phyloP scores from a whole-genome alignment of 2,888 invertebrate species.

The Stegophylla sp. region DNA sequence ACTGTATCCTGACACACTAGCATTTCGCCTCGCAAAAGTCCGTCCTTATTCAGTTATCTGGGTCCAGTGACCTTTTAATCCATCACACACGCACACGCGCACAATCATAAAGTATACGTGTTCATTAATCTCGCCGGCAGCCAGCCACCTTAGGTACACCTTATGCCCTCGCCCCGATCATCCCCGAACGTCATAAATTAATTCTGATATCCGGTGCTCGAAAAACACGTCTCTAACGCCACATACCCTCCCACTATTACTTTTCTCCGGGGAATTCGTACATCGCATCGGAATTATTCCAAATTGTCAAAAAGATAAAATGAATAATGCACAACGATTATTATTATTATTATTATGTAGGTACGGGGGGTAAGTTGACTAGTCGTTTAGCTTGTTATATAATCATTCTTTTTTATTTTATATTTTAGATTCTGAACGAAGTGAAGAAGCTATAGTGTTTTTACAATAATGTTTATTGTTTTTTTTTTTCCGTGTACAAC shows the following conservation, averaged over 20 bases:
- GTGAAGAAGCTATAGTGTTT: too few relatives aligned
- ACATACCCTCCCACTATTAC: not conserved
- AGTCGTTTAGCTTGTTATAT: too few relatives aligned
- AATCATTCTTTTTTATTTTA: too few relatives aligned
- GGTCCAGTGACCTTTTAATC: slow-evolving; percentile 24
- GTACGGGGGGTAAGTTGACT: too few relatives aligned
- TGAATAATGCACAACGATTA: not conserved
- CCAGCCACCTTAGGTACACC: slow-evolving; percentile 6
- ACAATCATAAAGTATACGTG: not conserved
- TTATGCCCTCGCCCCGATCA: slow-evolving; percentile 24
- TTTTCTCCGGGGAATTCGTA: slow-evolving; percentile 21
- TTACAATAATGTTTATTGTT: too few relatives aligned
- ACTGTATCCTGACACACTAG: not conserved
- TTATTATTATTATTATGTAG: not conserved
- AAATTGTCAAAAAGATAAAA: not conserved
- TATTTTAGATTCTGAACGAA: too few relatives aligned
- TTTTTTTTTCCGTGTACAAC: too few relatives aligned
- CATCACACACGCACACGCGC: slow-evolving; percentile 17
- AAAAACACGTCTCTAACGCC: slow-evolving; percentile 26
- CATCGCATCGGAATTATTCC: slow-evolving; percentile 1
- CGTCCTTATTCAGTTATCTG: slow-evolving; percentile 13
- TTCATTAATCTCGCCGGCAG: slow-evolving; percentile 32
- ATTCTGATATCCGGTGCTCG: slow-evolving; percentile 1
- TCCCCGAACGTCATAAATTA: slow-evolving; percentile 49
- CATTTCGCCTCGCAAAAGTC: slow-evolving; percentile 38